Conservation (phyloP, 2,888 invertebrate species). For the Galeruca laticollis region DNA sequence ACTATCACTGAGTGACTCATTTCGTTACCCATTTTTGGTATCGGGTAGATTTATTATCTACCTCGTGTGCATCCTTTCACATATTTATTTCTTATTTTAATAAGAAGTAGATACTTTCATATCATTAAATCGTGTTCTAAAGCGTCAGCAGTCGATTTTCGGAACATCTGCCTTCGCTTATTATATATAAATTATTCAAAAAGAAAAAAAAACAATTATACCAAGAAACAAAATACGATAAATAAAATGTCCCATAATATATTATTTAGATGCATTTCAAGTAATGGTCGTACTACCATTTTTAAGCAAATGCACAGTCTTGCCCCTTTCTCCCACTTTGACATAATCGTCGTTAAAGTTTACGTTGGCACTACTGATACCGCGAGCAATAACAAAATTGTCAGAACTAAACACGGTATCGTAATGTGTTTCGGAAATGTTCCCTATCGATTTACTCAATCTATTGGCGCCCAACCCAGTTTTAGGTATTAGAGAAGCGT, state of each 20-base stretch:
- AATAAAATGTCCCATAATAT: slow-evolving; percentile 55
- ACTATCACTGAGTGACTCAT: no score
- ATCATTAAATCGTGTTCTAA: no score
- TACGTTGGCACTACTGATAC: slow-evolving; percentile 58
- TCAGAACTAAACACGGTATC: slow-evolving; percentile 70
- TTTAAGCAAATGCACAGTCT: slow-evolving; percentile 37
- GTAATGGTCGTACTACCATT: slow-evolving; percentile 17
- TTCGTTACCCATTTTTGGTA: no score
- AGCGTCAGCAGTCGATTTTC: no score
- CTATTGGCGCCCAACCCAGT: slow-evolving; percentile 56
- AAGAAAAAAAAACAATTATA: neutral
- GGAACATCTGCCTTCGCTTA: no score
- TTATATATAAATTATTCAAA: neutral
- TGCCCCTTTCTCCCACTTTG: slow-evolving; percentile 31
- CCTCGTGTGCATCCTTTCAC: no score
- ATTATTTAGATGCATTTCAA: slow-evolving; percentile 27
- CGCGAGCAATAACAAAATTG: slow-evolving; percentile 65
- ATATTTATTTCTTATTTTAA: no score
- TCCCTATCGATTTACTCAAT: slow-evolving; percentile 65
- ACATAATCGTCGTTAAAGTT: slow-evolving; percentile 46
- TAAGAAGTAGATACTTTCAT: no score
- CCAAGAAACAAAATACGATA: slow-evolving; percentile 8
- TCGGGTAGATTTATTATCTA: no score
- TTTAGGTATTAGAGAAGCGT: slow-evolving; percentile 56
- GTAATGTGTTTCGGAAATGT: slow-evolving; percentile 67